A percentile compares a stretch with the other conserved stretches of the same genome.
Evolutionary conservation across 2,113 vertebrate species (phyloP).

Genomic region (Zeus faber): DNA sequence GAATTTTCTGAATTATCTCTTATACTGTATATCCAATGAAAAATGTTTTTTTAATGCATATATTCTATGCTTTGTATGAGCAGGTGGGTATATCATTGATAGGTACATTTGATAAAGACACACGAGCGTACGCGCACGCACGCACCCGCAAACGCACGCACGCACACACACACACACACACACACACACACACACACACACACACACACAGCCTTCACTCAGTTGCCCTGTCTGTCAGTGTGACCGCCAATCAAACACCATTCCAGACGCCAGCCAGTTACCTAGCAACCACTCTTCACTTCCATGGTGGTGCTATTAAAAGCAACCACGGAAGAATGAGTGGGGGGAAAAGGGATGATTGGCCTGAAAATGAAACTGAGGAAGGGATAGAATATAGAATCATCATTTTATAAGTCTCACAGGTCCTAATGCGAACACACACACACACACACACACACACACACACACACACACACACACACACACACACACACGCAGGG

Average conservation of each 20-base stretch:
- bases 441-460: too few species aligned
- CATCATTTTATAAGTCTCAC: too few species aligned
- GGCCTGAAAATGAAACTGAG: conserved; percentile 44
- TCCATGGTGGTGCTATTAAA: conserved; percentile 76
- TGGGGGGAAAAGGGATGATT: conserved; percentile 29
- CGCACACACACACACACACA: conserved; percentile 5
- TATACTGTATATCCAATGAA: too few species aligned
- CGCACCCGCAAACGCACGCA: neutral
- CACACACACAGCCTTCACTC: conserved; percentile 4
- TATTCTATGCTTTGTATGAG: neutral
- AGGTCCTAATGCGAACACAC: too few species aligned
- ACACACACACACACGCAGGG: too few species aligned
- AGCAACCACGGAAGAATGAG: conserved; percentile 56
- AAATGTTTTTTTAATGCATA: too few species aligned
- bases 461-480: too few species aligned
- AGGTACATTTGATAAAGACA: conserved; percentile 1
- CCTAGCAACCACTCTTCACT: conserved; percentile 74
- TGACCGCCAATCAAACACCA: conserved; percentile 59
- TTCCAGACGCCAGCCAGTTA: conserved; percentile 73
- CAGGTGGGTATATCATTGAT: neutral
- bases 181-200: conserved; percentile 6
- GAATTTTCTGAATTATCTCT: too few species aligned
- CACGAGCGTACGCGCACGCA: conserved; percentile 6
- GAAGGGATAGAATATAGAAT: too few species aligned
- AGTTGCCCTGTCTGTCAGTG: conserved; percentile 44